Evolutionary conservation across 23 tunicate genomes (phyloP), one percentile per base, ranked within the genome.

Genomic region (Styela clava): DNA sequence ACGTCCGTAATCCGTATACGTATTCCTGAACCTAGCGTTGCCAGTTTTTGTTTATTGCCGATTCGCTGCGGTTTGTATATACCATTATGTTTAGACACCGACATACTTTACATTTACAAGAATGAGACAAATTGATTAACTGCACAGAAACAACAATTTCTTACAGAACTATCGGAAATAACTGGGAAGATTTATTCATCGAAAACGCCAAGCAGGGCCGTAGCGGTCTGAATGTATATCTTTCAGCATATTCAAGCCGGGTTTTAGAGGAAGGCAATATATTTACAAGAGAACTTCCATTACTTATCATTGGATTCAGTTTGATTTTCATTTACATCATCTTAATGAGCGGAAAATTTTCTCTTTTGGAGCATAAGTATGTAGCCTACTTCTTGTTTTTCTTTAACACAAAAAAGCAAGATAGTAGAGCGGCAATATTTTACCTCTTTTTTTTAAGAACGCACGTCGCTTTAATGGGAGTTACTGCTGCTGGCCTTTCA

Each of bases 281-380:
- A 35, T 73, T 73, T 22, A 31, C 36, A 62, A 23, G 51, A 35
- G 78, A 73, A 22, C 78, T 73, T 35, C 78, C 78, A 16, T 62
- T 73, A 34, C 32, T 73, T 24, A 16, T 73, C 32, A 31, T 33
- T 23, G 78, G 78, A 73, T 73, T 73, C n/a, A 16, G 56, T 35
- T 2, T 73, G 56, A 73, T 73, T 12, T 73, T 73, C 62, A 33
- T 73, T 23, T 73, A 73, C 32, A 73, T 73, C 63, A 16, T 73
- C 19, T 73, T 73, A 62, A 73, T 73, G 78, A 73, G 33, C 2
- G 78, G 78, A 33, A 73, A 73, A 35, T 35, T 73, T 73, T 73
- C 78, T 9, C 16, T 31, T 16, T 0, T 73, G 44, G 78, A 73
- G n/a, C 78, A 73, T 62, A 73, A 31, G 78, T 73, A 65, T 25